A percentile compares a stretch with the other conserved stretches of the same genome.
Conservation (phyloP, 2,888 invertebrate genomes). For the Dicyrtomina minuta region DNA sequence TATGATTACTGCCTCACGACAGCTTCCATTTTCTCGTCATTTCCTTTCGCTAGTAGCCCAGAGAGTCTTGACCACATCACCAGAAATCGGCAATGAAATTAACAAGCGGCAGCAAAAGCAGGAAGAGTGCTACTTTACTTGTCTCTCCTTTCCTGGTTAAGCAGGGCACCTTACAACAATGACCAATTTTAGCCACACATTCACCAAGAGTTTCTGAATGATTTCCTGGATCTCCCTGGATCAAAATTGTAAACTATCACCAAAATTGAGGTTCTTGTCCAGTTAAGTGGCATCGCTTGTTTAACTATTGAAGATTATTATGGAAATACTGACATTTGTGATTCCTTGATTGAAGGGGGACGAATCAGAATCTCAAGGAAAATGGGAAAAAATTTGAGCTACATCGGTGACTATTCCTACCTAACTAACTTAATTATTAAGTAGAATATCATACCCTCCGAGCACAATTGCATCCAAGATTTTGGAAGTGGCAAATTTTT, state of each 20-base stretch:
- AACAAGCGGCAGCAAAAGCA: no score
- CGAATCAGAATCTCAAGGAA: no score
- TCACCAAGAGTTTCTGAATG: background rate
- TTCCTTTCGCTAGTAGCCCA: background rate
- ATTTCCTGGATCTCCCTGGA: background rate
- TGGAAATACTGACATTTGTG: constrained; percentile 33
- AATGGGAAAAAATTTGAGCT: no score
- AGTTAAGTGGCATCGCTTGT: constrained; percentile 29
- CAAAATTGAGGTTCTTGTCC: no score
- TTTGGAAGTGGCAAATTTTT: background rate
- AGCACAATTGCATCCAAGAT: no score
- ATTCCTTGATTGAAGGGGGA: constrained; percentile 34
- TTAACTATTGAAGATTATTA: constrained; percentile 27
- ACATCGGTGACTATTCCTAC: no score
- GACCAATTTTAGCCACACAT: background rate
- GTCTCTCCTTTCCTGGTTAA: background rate
- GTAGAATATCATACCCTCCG: constrained; percentile 12
- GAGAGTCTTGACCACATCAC: background rate
- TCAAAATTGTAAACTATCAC: background rate
- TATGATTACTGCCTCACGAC: constrained; percentile 12
- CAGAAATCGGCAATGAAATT: no score
- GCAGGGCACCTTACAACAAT: background rate
- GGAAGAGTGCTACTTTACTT: constrained; percentile 2
- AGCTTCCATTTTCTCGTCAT: background rate
- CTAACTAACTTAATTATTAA: constrained; percentile 32